Conservation (phyloP, 1,140 invertebrate genomes). For the Brachionus koreanus region DNA sequence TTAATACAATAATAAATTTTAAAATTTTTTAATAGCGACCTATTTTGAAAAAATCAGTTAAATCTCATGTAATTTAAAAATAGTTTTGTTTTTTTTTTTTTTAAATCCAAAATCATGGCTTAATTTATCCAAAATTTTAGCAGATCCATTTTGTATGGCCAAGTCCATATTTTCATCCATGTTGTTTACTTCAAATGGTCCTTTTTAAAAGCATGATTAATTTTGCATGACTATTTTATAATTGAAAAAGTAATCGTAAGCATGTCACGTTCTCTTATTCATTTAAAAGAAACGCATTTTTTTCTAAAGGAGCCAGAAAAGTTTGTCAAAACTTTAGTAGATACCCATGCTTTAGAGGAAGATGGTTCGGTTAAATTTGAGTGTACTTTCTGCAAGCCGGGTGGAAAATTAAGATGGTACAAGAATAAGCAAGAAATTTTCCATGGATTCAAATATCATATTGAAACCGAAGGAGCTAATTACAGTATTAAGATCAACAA, state of each 20-base stretch:
- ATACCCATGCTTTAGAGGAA: conserved; percentile 86
- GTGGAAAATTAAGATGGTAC: conserved; percentile 59
- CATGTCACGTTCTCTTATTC: background rate
- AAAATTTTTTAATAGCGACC: background rate
- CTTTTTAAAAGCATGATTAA: background rate
- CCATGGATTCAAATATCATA: conserved; percentile 76
- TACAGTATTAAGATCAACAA: conserved; percentile 65
- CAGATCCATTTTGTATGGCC: background rate
- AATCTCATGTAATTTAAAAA: conserved; percentile 24
- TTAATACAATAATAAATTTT: background rate
- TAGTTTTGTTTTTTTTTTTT: background rate
- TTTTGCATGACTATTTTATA: background rate
- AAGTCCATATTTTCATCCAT: background rate
- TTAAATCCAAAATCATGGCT: background rate
- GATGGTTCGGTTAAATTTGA: conserved; percentile 52
- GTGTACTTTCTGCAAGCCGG: conserved; percentile 60
- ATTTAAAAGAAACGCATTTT: background rate
- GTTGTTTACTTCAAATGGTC: background rate
- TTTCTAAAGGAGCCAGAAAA: conserved; percentile 80
- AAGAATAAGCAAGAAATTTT: conserved; percentile 63
- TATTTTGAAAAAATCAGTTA: conserved; percentile 26
- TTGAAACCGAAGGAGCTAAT: conserved; percentile 46
- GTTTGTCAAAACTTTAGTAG: conserved; percentile 87
- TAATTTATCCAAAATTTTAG: background rate
- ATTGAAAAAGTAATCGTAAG: background rate